A percentile compares a stretch with the other conserved stretches of the same genome.
These are phyloP conservation scores for Pseudanteris insignis DNA, from an alignment of 2,888 invertebrate genomes.

Conservation along the genomic window DNA sequence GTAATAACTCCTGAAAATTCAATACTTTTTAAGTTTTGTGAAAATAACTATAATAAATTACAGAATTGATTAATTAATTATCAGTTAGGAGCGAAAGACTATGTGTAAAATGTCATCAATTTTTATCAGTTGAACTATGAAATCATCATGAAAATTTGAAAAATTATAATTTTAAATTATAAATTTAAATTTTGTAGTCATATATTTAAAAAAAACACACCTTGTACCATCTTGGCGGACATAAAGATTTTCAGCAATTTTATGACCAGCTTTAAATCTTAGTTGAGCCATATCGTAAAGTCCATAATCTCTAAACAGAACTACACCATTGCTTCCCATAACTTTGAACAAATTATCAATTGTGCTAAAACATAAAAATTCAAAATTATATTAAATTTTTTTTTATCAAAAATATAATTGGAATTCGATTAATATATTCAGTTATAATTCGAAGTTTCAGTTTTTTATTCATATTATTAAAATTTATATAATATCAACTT, in stretches of 20 bases:
- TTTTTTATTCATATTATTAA: too few relatives aligned
- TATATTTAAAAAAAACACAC: too few relatives aligned
- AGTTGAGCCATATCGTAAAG: conserved; percentile 95
- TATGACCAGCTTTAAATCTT: conserved; percentile 90
- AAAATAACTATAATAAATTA: too few relatives aligned
- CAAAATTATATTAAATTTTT: not conserved
- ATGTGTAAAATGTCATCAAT: conserved; percentile 38
- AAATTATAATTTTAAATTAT: too few relatives aligned
- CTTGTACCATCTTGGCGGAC: conserved; percentile 97
- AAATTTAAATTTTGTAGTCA: too few relatives aligned
- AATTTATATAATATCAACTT: conserved; percentile 2
- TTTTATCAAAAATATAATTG: too few relatives aligned
- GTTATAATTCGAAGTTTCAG: too few relatives aligned
- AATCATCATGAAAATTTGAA: conserved; percentile 34
- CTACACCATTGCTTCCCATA: conserved; percentile 78
- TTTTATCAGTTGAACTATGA: conserved; percentile 45
- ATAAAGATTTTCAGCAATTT: conserved; percentile 92
- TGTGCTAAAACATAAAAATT: conserved; percentile 49
- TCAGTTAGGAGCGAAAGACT: conserved; percentile 48
- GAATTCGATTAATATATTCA: too few relatives aligned
- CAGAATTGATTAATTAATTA: too few relatives aligned
- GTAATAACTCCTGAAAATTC: conserved; percentile 77
- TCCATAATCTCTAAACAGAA: conserved; percentile 94
- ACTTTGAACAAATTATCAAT: conserved; percentile 72
- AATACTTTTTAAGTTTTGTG: too few relatives aligned